Conservation (phyloP, 1,140 invertebrate genomes). For the Amphibalanus amphitrite region DNA sequence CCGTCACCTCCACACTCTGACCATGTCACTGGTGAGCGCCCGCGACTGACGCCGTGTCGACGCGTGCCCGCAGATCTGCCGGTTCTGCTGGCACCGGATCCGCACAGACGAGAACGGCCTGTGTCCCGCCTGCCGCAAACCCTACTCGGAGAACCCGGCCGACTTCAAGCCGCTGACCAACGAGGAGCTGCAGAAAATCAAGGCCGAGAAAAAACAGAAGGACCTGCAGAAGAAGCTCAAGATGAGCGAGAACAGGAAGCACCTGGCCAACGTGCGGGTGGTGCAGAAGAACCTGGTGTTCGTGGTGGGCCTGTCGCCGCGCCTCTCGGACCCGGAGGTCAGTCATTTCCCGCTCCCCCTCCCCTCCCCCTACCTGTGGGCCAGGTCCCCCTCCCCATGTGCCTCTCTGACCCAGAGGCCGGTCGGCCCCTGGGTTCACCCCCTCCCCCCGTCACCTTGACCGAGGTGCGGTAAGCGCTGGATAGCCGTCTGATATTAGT, state of each 20-base stretch:
- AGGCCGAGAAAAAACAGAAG: conserved; percentile 86
- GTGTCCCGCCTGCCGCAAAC: conserved; percentile 96
- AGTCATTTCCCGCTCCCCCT: too few relatives aligned
- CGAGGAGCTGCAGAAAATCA: conserved; percentile 54
- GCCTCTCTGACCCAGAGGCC: too few relatives aligned
- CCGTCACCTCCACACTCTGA: neutral
- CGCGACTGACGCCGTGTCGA: neutral
- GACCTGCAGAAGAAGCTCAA: conserved; percentile 62
- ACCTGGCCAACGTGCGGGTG: conserved; percentile 90
- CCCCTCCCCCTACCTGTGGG: too few relatives aligned
- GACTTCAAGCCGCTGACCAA: conserved; percentile 92
- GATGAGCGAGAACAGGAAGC: conserved; percentile 86
- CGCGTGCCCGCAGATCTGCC: conserved; percentile 82
- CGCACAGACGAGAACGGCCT: conserved; percentile 96
- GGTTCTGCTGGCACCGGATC: conserved; percentile 99
- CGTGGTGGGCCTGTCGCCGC: conserved; percentile 88
- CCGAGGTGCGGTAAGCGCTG: too few relatives aligned
- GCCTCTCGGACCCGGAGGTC: conserved; percentile 85
- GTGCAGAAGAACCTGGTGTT: conserved; percentile 99
- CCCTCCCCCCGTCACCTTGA: too few relatives aligned
- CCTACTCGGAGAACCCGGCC: conserved; percentile 95
- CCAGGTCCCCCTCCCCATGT: too few relatives aligned
- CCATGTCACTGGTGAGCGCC: neutral
- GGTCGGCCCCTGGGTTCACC: too few relatives aligned
- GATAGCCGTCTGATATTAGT: too few relatives aligned